Percentiles rank a stretch among this genome's conserved stretches.
Evolutionary conservation across 2,113 vertebrate species (phyloP).

Genomic region (Campylorhamphus procurvoides): DNA sequence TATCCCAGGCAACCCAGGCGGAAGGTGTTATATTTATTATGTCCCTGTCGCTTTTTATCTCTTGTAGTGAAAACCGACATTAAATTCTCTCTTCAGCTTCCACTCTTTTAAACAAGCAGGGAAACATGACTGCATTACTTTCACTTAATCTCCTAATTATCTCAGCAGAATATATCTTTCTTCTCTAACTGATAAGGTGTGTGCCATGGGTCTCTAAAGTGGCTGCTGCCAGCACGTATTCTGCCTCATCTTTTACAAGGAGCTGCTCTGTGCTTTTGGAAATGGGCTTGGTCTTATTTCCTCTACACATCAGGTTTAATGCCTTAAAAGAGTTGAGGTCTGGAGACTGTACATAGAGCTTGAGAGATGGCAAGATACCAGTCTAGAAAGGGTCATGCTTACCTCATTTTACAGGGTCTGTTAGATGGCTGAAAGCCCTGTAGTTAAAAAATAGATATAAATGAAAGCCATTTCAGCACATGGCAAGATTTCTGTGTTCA

Average conservation of each 20-base stretch:
- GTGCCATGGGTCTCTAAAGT: neutral
- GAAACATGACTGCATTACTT: neutral
- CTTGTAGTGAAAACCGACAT: neutral
- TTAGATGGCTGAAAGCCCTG: neutral
- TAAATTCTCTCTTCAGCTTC: neutral
- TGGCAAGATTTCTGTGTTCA: neutral
- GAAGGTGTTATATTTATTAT: conserved; percentile 34
- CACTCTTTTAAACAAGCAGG: neutral
- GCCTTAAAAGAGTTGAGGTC: neutral
- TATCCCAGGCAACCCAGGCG: conserved; percentile 28
- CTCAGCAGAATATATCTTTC: neutral
- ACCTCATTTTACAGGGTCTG: neutral
- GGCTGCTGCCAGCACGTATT: neutral
- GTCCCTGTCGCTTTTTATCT: neutral
- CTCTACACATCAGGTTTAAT: neutral
- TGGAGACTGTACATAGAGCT: neutral
- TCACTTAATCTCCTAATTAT: conserved; percentile 2
- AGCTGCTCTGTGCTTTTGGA: neutral
- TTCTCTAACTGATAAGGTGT: neutral
- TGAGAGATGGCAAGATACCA: neutral
- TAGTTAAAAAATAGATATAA: neutral
- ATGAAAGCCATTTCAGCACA: neutral
- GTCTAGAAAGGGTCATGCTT: neutral
- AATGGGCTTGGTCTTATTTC: neutral
- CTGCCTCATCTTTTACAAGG: neutral